Conservation (phyloP, 2,888 invertebrate genomes). For the Dolomedes plantarius region DNA sequence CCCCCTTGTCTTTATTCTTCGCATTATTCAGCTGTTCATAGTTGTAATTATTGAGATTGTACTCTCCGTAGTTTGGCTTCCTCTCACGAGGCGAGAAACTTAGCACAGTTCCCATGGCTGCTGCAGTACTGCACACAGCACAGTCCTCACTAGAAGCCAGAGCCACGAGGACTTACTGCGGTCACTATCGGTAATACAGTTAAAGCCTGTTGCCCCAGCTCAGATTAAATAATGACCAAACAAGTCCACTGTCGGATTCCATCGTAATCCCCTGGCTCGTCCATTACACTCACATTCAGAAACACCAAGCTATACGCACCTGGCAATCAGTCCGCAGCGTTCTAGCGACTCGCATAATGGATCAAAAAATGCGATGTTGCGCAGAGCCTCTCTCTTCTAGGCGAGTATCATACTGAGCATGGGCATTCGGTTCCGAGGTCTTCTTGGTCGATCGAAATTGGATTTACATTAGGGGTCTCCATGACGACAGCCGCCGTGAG, state of each 20-base stretch:
- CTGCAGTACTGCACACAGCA: slow-evolving; percentile 58
- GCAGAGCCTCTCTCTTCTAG: slow-evolving; percentile 35
- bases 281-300: slow-evolving; percentile 17
- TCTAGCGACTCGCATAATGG: slow-evolving; percentile 12
- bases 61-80: slow-evolving; percentile 65
- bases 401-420: slow-evolving; percentile 39
- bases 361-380: slow-evolving; percentile 24
- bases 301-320: slow-evolving; percentile 13
- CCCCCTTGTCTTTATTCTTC: slow-evolving; percentile 64
- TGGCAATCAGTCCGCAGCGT: slow-evolving; percentile 14
- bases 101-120: slow-evolving; percentile 72
- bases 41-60: slow-evolving; percentile 73
- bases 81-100: slow-evolving; percentile 73
- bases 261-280: background rate
- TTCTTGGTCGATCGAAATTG: slow-evolving; percentile 52
- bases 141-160: slow-evolving; percentile 56
- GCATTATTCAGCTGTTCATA: slow-evolving; percentile 96
- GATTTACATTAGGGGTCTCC: slow-evolving; percentile 52
- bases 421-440: slow-evolving; percentile 41
- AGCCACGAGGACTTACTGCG: slow-evolving; percentile 24
- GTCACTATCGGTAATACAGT: background rate
- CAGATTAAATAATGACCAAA: slow-evolving; percentile 4
- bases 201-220: background rate
- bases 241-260: slow-evolving; percentile 1
- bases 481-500: slow-evolving; percentile 31